phyloP scores from a whole-genome alignment of 2,888 invertebrate genomes.

The Plemyria rubiginata region DNA sequence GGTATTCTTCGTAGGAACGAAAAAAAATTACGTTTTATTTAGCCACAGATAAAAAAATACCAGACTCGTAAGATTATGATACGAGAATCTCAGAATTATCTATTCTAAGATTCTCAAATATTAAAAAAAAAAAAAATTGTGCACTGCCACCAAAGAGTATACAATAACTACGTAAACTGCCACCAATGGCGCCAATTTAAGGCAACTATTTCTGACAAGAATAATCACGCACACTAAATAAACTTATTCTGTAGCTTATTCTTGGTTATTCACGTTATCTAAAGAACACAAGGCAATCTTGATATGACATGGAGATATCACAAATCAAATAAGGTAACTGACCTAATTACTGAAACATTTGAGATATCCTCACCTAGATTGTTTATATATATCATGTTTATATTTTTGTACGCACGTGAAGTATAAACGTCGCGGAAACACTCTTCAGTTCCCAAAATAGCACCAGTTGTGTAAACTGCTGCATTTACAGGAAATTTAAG shows the following conservation, averaged over 20 bases:
- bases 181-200: too few relatives aligned
- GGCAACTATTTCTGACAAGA: too few relatives aligned
- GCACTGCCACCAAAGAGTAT: too few relatives aligned
- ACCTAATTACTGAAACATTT: constrained; percentile 41
- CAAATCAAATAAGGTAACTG: constrained; percentile 41
- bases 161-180: too few relatives aligned
- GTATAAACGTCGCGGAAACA: constrained; percentile 5
- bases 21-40: too few relatives aligned
- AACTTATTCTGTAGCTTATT: background rate
- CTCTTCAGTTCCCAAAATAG: constrained; percentile 5
- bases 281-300: constrained; percentile 25
- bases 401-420: constrained; percentile 3
- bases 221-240: constrained; percentile 10
- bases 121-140: too few relatives aligned
- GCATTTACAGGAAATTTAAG: background rate
- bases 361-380: background rate
- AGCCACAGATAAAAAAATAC: too few relatives aligned
- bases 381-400: constrained; percentile 12
- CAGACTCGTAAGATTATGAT: too few relatives aligned
- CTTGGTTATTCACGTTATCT: constrained; percentile 20
- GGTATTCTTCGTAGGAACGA: too few relatives aligned
- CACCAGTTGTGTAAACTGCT: constrained; percentile 2
- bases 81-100: too few relatives aligned
- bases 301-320: constrained; percentile 25
- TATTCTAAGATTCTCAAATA: too few relatives aligned